Evolutionary conservation across 2,888 invertebrate species (phyloP).

Genomic region (Phyllotreta striolata): DNA sequence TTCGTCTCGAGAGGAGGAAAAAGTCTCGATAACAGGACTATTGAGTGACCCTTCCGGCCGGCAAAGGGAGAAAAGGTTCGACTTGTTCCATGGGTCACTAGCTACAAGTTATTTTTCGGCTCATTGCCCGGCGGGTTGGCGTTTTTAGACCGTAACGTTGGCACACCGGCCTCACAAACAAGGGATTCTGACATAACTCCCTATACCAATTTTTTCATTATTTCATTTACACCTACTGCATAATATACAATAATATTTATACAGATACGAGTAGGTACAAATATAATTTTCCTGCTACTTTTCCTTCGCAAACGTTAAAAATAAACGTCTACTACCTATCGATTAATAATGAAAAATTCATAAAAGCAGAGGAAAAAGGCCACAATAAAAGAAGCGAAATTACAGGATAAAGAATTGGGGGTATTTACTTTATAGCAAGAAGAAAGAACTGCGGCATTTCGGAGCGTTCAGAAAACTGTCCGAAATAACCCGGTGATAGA

Average conservation of each 20-base stretch:
- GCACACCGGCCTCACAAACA: background rate
- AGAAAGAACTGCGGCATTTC: conserved; percentile 33
- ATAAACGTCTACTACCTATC: conserved; percentile 18
- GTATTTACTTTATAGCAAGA: conserved; percentile 35
- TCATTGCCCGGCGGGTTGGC: conserved; percentile 37
- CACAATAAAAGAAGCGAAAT: conserved; percentile 34
- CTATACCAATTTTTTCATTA: too few relatives aligned
- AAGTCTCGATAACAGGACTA: conserved; percentile 51
- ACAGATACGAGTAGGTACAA: too few relatives aligned
- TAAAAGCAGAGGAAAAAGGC: conserved; percentile 13
- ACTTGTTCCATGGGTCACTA: conserved; percentile 47
- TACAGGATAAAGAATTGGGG: conserved; percentile 35
- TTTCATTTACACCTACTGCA: too few relatives aligned
- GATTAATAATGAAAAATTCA: conserved; percentile 37
- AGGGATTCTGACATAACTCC: conserved; percentile 1
- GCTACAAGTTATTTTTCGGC: conserved; percentile 49
- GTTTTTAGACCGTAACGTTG: conserved; percentile 6
- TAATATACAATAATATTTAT: too few relatives aligned
- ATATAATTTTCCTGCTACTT: too few relatives aligned
- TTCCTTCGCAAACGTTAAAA: too few relatives aligned
- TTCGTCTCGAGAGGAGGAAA: conserved; percentile 46
- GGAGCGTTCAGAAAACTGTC: conserved; percentile 35
- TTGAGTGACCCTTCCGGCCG: conserved; percentile 50
- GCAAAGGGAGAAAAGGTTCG: conserved; percentile 43
- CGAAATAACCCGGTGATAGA: conserved; percentile 46